Conservation (phyloP, 2,888 invertebrate genomes). For the Ennomos quercinarius region DNA sequence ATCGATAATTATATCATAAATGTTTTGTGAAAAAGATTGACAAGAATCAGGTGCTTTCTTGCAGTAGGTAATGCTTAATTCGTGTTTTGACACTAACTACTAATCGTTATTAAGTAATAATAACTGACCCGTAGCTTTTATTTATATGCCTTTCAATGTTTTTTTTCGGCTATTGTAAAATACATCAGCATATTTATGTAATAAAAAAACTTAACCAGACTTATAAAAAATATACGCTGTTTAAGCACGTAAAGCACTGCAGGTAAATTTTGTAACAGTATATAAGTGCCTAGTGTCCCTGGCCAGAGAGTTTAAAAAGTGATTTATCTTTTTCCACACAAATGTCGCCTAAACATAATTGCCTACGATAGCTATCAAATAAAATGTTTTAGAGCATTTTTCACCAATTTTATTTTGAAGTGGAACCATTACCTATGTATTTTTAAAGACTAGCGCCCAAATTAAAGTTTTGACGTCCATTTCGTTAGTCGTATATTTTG, state of each 20-base stretch:
- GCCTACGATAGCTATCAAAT: conserved; percentile 23
- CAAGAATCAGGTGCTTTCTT: too few species aligned
- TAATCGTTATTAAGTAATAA: too few species aligned
- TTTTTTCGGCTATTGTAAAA: too few species aligned
- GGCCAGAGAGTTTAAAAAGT: conserved; percentile 18
- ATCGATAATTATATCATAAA: neutral
- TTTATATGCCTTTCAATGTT: too few species aligned
- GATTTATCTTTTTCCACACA: conserved; percentile 18
- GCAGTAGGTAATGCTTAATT: too few species aligned
- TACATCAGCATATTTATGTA: too few species aligned
- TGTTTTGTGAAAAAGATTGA: too few species aligned
- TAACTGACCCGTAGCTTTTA: too few species aligned
- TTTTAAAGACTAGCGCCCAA: conserved; percentile 21
- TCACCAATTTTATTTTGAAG: conserved; percentile 23
- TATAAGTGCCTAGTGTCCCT: conserved; percentile 12
- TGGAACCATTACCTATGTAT: conserved; percentile 25
- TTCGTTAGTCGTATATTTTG: conserved; percentile 30
- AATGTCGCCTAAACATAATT: conserved; percentile 13
- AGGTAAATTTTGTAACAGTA: neutral
- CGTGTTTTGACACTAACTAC: too few species aligned
- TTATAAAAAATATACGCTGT: too few species aligned
- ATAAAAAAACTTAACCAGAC: too few species aligned
- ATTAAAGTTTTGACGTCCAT: conserved; percentile 29
- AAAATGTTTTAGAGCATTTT: conserved; percentile 17
- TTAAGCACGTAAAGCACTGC: too few species aligned